phyloP scores from a whole-genome alignment of 2,888 invertebrate species.

The Bellardia bayeri region DNA sequence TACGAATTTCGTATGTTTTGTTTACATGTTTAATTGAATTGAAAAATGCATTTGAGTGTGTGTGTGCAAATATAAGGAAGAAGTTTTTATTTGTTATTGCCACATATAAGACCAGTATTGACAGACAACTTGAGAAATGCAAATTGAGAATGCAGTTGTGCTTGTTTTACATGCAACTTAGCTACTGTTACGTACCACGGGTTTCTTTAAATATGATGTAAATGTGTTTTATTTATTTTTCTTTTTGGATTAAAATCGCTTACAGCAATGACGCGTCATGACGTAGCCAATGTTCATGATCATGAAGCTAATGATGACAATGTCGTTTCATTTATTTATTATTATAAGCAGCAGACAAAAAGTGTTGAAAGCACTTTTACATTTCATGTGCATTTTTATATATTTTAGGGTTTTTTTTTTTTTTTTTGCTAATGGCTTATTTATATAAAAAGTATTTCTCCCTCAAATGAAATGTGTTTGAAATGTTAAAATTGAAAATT shows the following conservation, averaged over 20 bases:
- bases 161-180: slow-evolving; percentile 44
- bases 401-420: slow-evolving; percentile 1
- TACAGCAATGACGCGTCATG: slow-evolving; percentile 54
- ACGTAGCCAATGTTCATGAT: slow-evolving; percentile 20
- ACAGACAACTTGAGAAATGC: slow-evolving; percentile 38
- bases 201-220: slow-evolving; percentile 17
- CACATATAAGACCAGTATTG: slow-evolving; percentile 35
- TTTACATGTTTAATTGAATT: background rate
- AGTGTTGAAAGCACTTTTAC: slow-evolving; percentile 63
- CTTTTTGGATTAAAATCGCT: slow-evolving; percentile 18
- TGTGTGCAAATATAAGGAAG: slow-evolving; percentile 21
- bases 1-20: background rate
- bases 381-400: slow-evolving; percentile 33
- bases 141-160: background rate
- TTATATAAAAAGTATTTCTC: slow-evolving; percentile 21
- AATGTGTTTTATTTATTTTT: slow-evolving; percentile 35
- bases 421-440: background rate
- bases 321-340: slow-evolving; percentile 48
- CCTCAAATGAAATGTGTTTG: slow-evolving; percentile 29
- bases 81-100: slow-evolving; percentile 42
- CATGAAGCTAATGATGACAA: slow-evolving; percentile 16
- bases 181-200: slow-evolving; percentile 48
- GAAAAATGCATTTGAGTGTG: background rate
- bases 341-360: slow-evolving; percentile 29
- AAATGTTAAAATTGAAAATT: slow-evolving; percentile 54